These are phyloP conservation scores for Homarus americanus DNA, from an alignment of 1,140 invertebrate species.

Conservation along the genomic window DNA sequence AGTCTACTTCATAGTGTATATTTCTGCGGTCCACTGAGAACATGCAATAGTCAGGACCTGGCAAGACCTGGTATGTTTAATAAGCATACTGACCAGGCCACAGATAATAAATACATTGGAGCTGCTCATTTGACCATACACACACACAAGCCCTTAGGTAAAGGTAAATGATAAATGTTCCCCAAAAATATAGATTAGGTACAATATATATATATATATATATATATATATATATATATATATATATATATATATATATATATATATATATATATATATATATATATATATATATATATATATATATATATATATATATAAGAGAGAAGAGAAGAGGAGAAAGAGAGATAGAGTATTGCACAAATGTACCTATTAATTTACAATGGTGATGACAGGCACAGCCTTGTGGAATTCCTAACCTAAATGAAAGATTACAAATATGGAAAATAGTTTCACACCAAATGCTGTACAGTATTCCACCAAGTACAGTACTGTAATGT, in stretches of 20 bases:
- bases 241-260: background rate
- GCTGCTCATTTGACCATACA: background rate
- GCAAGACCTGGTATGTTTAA: background rate
- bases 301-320: background rate
- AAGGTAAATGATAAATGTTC: conserved; percentile 7
- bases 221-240: background rate
- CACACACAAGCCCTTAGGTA: background rate
- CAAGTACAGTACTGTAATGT: background rate
- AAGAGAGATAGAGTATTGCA: background rate
- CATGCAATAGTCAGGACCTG: background rate
- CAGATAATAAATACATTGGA: background rate
- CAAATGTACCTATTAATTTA: background rate
- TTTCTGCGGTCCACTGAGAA: background rate
- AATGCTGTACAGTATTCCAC: background rate
- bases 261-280: background rate
- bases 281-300: background rate
- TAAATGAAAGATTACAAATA: background rate
- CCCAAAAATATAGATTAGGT: background rate
- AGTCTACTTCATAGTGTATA: background rate
- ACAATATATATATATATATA: background rate
- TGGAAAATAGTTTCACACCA: background rate
- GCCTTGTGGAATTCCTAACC: background rate
- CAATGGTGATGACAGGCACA: background rate
- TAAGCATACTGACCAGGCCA: background rate
- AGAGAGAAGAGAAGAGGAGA: no score